Conservation (phyloP, 2,888 invertebrate genomes). For the Schizaphis graminum region DNA sequence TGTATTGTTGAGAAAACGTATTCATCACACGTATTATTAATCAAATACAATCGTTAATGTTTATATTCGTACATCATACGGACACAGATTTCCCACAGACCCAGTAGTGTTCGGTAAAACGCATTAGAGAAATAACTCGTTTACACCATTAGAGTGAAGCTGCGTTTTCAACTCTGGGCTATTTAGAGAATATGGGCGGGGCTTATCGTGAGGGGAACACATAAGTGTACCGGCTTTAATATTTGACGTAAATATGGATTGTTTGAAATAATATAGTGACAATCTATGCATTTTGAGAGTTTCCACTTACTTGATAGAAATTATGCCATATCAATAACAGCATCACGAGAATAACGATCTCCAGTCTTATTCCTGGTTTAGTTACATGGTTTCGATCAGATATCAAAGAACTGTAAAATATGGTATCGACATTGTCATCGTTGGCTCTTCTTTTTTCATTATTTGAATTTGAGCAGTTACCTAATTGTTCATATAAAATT, state of each 20-base stretch:
- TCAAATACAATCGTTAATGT: not conserved
- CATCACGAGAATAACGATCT: slow-evolving; percentile 44
- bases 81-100: not conserved
- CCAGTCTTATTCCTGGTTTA: slow-evolving; percentile 18
- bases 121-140: slow-evolving; percentile 37
- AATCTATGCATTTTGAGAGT: not conserved
- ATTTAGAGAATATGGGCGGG: slow-evolving; percentile 83
- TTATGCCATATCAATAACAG: slow-evolving; percentile 57
- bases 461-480: slow-evolving; percentile 55
- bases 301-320: slow-evolving; percentile 45
- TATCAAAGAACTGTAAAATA: slow-evolving; percentile 60
- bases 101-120: slow-evolving; percentile 6
- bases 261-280: slow-evolving; percentile 52
- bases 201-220: slow-evolving; percentile 78
- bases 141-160: not conserved
- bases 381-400: slow-evolving; percentile 49
- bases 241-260: slow-evolving; percentile 66
- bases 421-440: not conserved
- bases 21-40: not conserved
- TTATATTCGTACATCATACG: not conserved
- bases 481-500: not conserved
- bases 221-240: slow-evolving; percentile 46
- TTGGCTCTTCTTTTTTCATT: slow-evolving; percentile 58
- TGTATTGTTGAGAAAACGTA: not conserved
- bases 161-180: slow-evolving; percentile 76